Evolutionary conservation across 2,113 vertebrate genomes (phyloP).

Genomic region (Planiliza haematocheilus): DNA sequence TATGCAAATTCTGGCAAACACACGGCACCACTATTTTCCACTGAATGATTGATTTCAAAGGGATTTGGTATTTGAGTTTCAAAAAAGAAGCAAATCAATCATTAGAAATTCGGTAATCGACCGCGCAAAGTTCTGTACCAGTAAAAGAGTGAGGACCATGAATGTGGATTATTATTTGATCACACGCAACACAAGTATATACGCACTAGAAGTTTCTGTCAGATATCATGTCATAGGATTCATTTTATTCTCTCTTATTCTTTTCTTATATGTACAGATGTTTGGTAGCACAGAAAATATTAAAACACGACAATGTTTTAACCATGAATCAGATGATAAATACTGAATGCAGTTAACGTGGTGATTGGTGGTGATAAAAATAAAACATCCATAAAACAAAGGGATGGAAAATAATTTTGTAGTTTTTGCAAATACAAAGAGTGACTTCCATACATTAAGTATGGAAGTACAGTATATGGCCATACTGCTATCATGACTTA

Average conservation of each 20-base stretch:
- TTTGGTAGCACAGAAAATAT: background rate
- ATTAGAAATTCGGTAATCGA: slow-evolving; percentile 29
- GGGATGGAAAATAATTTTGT: too few species aligned
- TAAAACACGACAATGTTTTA: background rate
- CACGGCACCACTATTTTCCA: slow-evolving; percentile 41
- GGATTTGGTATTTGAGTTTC: slow-evolving; percentile 31
- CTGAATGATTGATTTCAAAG: slow-evolving; percentile 36
- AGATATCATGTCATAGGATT: background rate
- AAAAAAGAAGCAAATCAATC: slow-evolving; percentile 39
- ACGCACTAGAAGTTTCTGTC: background rate
- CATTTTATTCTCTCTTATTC: too few species aligned
- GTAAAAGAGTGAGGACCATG: slow-evolving; percentile 19
- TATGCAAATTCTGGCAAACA: slow-evolving; percentile 62
- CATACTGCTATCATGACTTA: too few species aligned
- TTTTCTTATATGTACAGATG: background rate
- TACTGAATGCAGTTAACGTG: background rate
- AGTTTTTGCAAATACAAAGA: too few species aligned
- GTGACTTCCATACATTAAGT: background rate
- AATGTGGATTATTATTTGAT: slow-evolving; percentile 41
- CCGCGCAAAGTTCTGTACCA: background rate
- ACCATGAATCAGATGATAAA: background rate
- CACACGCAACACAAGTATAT: background rate
- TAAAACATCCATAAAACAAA: too few species aligned
- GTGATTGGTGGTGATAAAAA: too few species aligned
- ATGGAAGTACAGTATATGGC: too few species aligned